A percentile compares a stretch with the other conserved stretches of the same genome.
Evolutionary conservation across 1,140 invertebrate species (phyloP).

Genomic region (Arion vulgaris): DNA sequence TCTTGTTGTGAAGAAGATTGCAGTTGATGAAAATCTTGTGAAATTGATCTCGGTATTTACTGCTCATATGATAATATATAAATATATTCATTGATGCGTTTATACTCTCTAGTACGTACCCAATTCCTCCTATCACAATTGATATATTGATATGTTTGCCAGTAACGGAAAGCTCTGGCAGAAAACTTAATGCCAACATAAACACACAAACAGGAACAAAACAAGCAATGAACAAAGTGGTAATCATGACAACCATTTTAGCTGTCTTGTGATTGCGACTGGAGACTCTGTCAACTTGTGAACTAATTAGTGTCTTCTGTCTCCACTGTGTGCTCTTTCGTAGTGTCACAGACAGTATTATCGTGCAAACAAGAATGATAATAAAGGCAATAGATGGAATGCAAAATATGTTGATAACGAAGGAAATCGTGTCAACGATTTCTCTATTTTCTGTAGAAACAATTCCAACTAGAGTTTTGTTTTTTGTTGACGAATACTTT

Average conservation of each 20-base stretch:
- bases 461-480: constrained; percentile 8
- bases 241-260: too few relatives aligned
- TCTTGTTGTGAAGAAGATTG: too few relatives aligned
- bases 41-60: too few relatives aligned
- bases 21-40: too few relatives aligned
- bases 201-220: neutral
- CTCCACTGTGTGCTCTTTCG: neutral
- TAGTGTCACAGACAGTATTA: neutral
- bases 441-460: neutral
- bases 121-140: neutral
- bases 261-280: constrained; percentile 11
- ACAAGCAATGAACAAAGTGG: too few relatives aligned
- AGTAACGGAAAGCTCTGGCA: neutral
- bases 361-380: neutral
- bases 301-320: neutral
- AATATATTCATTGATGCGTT: too few relatives aligned
- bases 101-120: too few relatives aligned
- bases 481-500: neutral
- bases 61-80: too few relatives aligned
- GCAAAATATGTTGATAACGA: neutral
- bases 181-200: neutral
- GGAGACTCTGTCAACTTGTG: neutral
- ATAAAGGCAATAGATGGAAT: neutral
- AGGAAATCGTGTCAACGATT: neutral
- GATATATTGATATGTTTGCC: constrained; percentile 22